These are phyloP conservation scores for Aegithalos caudatus DNA, from an alignment of 2,113 vertebrate genomes.

Conservation along the genomic window DNA sequence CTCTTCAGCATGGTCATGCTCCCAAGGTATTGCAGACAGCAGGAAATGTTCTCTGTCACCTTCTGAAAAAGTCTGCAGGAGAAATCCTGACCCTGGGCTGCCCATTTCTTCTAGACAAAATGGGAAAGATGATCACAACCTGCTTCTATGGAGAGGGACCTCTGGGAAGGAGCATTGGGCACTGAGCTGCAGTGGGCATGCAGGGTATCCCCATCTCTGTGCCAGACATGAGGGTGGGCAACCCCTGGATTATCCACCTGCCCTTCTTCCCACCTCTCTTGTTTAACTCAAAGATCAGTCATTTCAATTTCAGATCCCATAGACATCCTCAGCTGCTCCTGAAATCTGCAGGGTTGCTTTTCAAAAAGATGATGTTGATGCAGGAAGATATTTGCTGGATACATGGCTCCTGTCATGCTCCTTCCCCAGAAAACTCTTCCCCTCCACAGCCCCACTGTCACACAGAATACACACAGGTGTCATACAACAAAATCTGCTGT, in stretches of 20 bases:
- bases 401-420: neutral
- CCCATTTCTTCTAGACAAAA: neutral
- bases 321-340: neutral
- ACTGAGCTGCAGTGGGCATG: accelerated
- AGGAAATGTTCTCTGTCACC: neutral
- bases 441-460: neutral
- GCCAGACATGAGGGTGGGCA: neutral
- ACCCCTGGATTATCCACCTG: neutral
- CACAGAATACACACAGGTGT: neutral
- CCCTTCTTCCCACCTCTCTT: neutral
- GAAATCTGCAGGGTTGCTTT: neutral
- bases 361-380: neutral
- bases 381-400: neutral
- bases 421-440: neutral
- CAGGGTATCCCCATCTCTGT: accelerated
- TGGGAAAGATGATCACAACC: neutral
- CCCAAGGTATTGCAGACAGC: accelerated
- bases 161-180: accelerated
- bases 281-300: neutral
- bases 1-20: neutral
- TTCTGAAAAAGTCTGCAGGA: neutral
- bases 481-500: neutral
- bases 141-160: accelerated
- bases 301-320: neutral
- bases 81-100: neutral